phyloP scores from a whole-genome alignment of 2,113 vertebrate species.

The Archilochus colubris region DNA sequence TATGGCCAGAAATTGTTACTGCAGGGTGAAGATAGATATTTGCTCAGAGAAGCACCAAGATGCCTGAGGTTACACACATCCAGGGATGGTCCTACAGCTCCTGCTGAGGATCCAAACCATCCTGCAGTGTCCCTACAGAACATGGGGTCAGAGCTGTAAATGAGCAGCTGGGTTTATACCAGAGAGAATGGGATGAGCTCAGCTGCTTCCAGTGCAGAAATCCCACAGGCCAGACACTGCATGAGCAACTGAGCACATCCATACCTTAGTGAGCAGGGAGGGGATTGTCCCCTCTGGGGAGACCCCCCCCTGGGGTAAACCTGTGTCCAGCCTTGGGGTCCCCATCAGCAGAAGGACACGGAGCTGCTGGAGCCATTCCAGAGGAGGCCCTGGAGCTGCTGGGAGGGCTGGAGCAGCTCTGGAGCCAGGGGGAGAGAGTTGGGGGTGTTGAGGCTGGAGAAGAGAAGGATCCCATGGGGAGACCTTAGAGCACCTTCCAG shows the following conservation, averaged over 20 bases:
- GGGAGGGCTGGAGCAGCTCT: no score
- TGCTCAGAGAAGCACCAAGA: not conserved
- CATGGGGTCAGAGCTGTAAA: not conserved
- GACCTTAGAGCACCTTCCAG: no score
- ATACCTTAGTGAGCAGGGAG: not conserved
- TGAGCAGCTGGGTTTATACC: not conserved
- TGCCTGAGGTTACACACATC: not conserved
- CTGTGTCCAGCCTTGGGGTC: no score
- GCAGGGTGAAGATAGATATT: not conserved
- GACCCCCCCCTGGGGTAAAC: no score
- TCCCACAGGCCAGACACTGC: not conserved
- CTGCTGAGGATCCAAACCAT: not conserved
- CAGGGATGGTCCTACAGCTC: not conserved
- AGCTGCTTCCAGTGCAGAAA: not conserved
- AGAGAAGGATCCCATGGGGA: no score
- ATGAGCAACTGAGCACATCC: not conserved
- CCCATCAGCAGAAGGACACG: no score
- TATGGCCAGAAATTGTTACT: not conserved
- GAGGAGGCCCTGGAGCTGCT: no score
- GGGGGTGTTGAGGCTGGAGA: no score
- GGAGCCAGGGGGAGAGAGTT: no score
- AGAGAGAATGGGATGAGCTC: fast-evolving
- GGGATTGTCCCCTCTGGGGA: no score
- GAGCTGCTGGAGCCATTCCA: no score
- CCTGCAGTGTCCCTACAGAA: not conserved